These are phyloP conservation scores for Pseudococcus longispinus DNA, from an alignment of 2,888 invertebrate genomes.

Conservation along the genomic window DNA sequence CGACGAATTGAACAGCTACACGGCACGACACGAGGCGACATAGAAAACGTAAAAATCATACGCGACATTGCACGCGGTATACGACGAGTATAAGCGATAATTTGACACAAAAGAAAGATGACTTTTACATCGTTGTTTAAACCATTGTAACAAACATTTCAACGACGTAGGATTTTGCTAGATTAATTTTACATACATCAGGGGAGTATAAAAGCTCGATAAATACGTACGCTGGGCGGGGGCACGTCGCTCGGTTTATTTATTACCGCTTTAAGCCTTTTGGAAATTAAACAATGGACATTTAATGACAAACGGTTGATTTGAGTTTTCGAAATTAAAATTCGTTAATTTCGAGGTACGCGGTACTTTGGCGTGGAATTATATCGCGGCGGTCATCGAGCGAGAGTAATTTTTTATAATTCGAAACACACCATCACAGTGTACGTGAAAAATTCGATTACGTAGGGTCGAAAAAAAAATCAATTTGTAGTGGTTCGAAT, in stretches of 20 bases:
- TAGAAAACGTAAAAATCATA: background rate
- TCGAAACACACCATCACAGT: background rate
- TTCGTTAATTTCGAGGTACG: background rate
- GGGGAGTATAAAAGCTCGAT: constrained; percentile 5
- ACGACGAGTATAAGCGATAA: background rate
- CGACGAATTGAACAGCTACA: background rate
- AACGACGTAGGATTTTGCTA: constrained; percentile 14
- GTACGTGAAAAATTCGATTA: background rate
- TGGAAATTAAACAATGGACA: background rate
- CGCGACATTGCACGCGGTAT: background rate
- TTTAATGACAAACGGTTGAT: constrained; percentile 12
- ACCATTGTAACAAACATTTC: constrained; percentile 1
- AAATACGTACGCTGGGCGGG: background rate
- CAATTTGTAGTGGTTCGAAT: background rate
- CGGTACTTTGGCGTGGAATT: background rate
- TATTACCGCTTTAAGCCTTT: background rate
- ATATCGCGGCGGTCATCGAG: background rate
- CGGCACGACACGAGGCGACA: background rate
- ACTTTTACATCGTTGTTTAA: background rate
- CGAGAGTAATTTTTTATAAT: background rate
- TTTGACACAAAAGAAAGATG: constrained; percentile 3
- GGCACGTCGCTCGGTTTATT: background rate
- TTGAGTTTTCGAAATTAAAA: background rate
- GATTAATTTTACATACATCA: constrained; percentile 17
- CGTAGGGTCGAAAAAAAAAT: background rate